Evolutionary conservation across 2,888 invertebrate species (phyloP), one percentile per base, ranked within the genome.

Genomic region (Pammene fasciana): DNA sequence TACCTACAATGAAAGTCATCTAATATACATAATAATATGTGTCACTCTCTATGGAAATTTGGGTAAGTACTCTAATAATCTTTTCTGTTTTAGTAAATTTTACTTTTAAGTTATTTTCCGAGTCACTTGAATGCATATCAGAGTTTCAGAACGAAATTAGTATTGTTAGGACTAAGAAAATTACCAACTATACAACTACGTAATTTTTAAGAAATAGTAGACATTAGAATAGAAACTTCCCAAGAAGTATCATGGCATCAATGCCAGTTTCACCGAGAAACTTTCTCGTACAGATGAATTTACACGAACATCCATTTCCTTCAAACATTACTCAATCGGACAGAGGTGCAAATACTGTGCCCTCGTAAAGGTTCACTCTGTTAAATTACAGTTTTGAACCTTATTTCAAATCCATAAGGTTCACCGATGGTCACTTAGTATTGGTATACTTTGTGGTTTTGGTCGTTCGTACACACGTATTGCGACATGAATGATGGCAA

Each of bases 271-370:
- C 61, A 50, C 50, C 26, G 26, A 7, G 34, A 50, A 52, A 57
- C 36, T 68, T 64, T 64, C 62, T 64, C 52, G 38, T 60, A 6
- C 36, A 50, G 67, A 62, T 68, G 50, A 64, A 62, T 68, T 68
- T 64, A 68, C 57, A 57, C 50, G 50, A 64, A 64, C 64, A 64
- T 68, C 48, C 61, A 50, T 68, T 68, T 56, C 48, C 62, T 81
- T 79, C 79, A 83, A 82, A 82, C 76, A 83, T 70, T 70, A 56
- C 70, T 60, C 50, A 70, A 61, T 71, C 72, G 70, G 74, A 74
- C 74, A 70, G 71, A 76, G 76, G 74, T 73, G 75, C 76, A 74
- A 73, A 78, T 75, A 75, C 75, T 75, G 75, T 76, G 70, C 52
- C 52, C 52, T 26, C 26, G 26, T 38, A 38, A 5, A 38, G 6